phyloP scores from a whole-genome alignment of 2,888 invertebrate genomes.

The Exocentrus adspersus region DNA sequence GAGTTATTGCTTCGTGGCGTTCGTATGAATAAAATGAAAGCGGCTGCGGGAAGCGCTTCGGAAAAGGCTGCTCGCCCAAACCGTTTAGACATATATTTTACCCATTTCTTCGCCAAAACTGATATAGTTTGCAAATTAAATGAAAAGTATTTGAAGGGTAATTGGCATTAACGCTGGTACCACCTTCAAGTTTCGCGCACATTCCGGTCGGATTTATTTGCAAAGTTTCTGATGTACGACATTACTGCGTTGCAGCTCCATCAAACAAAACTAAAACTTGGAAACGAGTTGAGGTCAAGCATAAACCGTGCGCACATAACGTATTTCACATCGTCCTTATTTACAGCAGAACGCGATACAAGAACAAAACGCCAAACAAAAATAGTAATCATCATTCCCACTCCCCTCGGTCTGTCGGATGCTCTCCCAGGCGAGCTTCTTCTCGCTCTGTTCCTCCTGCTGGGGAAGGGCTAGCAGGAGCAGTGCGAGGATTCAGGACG shows the following conservation, averaged over 20 bases:
- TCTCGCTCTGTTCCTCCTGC: constrained; percentile 7
- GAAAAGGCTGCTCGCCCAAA: too few relatives aligned
- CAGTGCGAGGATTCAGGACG: background rate
- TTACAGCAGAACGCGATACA: background rate
- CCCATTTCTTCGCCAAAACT: too few relatives aligned
- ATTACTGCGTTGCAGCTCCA: too few relatives aligned
- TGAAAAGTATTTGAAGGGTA: too few relatives aligned
- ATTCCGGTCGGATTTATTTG: too few relatives aligned
- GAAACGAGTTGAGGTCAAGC: background rate
- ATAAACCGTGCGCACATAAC: constrained; percentile 33
- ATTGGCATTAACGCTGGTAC: too few relatives aligned
- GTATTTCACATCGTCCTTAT: constrained; percentile 23
- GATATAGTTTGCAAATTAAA: too few relatives aligned
- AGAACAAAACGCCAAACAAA: constrained; percentile 11
- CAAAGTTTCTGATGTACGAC: too few relatives aligned
- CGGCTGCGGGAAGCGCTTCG: too few relatives aligned
- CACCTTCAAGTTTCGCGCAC: too few relatives aligned
- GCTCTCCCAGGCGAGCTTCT: background rate
- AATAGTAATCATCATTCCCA: constrained; percentile 12
- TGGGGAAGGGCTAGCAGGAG: background rate
- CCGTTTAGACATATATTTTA: too few relatives aligned
- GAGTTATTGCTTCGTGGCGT: background rate
- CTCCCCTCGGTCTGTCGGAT: background rate
- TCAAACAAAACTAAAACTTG: background rate
- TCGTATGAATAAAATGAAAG: too few relatives aligned